Percentiles rank a stretch among this genome's conserved stretches.
phyloP scores from a whole-genome alignment of 2,888 invertebrate species.

The Syrista parreyssii region DNA sequence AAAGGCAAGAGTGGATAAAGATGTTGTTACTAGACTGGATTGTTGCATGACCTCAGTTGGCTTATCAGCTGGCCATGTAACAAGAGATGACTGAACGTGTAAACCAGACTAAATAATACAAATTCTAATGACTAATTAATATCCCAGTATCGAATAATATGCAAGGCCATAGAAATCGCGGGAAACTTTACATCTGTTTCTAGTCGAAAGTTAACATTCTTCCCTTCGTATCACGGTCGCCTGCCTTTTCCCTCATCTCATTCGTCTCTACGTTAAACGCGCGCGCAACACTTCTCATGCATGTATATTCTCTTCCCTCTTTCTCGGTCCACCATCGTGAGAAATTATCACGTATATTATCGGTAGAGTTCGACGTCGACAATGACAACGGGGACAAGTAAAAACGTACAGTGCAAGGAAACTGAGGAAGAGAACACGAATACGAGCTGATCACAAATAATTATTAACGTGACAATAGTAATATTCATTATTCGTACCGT shows the following conservation, averaged over 20 bases:
- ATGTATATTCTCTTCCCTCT: background rate
- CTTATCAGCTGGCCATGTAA: background rate
- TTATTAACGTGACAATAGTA: background rate
- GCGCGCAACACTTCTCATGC: background rate
- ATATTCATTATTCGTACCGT: background rate
- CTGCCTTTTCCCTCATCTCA: background rate
- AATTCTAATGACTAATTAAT: background rate
- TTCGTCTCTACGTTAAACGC: background rate
- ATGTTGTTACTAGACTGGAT: background rate
- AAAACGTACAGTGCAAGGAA: background rate
- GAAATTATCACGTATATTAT: background rate
- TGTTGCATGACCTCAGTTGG: background rate
- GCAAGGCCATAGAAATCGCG: background rate
- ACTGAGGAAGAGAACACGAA: background rate
- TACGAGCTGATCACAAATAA: background rate
- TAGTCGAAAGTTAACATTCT: background rate
- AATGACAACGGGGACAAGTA: background rate
- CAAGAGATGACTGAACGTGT: background rate
- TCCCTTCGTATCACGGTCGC: background rate
- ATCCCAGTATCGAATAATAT: background rate
- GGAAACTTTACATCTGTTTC: background rate
- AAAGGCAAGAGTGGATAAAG: background rate
- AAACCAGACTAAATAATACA: background rate
- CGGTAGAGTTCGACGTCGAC: background rate
- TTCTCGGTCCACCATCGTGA: background rate